These are phyloP conservation scores for Sturnira hondurensis DNA, from an alignment of 2,113 vertebrate species.

Conservation along the genomic window DNA sequence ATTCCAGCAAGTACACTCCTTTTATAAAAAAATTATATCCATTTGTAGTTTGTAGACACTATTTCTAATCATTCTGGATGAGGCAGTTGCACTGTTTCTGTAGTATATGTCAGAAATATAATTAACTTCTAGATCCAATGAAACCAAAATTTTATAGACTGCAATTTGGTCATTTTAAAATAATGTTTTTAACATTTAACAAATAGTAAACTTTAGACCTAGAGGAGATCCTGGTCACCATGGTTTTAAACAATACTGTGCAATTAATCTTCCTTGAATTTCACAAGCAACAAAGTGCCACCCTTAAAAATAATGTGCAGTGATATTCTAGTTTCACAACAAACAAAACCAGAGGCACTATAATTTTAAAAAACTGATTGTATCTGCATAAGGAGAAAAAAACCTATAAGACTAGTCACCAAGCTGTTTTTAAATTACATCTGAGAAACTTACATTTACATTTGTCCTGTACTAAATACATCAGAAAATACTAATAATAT, in stretches of 20 bases:
- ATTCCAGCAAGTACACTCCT: neutral
- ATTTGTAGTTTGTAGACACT: neutral
- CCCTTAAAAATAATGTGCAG: neutral
- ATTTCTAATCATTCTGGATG: neutral
- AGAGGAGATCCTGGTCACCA: neutral
- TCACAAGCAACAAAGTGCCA: neutral
- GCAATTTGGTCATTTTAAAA: neutral
- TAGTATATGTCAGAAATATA: neutral
- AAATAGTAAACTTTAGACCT: neutral
- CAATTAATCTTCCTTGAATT: slow-evolving; percentile 2
- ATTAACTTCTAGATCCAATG: neutral
- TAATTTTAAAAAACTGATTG: neutral
- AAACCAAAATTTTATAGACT: neutral
- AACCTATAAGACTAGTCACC: neutral
- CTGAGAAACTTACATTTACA: neutral
- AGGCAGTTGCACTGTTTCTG: neutral
- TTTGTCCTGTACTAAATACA: neutral
- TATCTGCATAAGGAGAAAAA: neutral
- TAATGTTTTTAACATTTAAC: neutral
- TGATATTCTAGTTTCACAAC: neutral
- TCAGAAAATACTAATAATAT: neutral
- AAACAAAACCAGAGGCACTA: neutral
- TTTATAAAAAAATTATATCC: neutral
- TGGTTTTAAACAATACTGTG: slow-evolving; percentile 1
- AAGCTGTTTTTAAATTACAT: neutral